Evolutionary conservation across 1,140 invertebrate genomes (phyloP).

Genomic region (Caenorhabditis inopinata): DNA sequence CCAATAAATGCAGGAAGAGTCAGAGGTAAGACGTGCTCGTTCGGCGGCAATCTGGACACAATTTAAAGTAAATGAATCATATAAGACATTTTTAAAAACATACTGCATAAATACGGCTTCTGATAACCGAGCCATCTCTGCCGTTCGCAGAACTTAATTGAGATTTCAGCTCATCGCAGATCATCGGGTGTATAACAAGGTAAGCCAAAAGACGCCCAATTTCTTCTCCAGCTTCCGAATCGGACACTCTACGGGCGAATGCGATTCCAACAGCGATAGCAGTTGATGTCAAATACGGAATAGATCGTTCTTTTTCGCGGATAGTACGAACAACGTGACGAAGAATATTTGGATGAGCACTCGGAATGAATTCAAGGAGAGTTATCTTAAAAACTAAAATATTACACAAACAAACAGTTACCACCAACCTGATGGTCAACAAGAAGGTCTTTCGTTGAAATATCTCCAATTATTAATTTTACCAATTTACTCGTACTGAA

Average conservation of each 20-base stretch:
- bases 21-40: neutral
- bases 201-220: neutral
- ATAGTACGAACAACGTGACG: neutral
- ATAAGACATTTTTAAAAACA: neutral
- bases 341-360: neutral
- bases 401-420: no score
- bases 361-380: slow-evolving; percentile 6
- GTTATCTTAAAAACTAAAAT: neutral
- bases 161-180: neutral
- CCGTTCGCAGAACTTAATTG: neutral
- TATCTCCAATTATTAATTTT: neutral
- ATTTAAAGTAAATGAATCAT: neutral
- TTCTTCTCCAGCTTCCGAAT: neutral
- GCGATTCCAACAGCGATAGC: neutral
- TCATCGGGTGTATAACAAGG: neutral
- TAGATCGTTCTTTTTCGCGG: neutral
- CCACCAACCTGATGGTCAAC: neutral
- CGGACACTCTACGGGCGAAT: neutral
- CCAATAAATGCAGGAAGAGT: neutral
- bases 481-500: neutral
- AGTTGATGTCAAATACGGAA: neutral
- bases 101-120: neutral
- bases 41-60: neutral
- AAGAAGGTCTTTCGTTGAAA: neutral
- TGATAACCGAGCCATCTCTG: neutral